These are phyloP conservation scores for Oceanites oceanicus DNA, from an alignment of 2,113 vertebrate genomes.

Conservation along the genomic window DNA sequence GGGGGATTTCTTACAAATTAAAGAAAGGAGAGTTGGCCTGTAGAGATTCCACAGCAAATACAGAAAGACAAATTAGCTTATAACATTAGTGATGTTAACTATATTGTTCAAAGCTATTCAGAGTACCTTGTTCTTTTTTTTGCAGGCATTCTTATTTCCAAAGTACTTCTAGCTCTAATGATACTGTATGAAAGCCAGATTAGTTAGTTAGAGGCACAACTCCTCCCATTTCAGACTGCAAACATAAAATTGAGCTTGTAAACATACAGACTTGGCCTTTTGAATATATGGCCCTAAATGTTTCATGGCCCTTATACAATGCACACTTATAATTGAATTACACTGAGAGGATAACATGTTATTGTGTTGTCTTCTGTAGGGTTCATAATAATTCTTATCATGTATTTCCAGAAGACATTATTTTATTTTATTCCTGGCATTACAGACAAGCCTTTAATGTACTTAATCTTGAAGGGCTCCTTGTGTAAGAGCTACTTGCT, in stretches of 20 bases:
- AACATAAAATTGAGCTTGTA: conserved; percentile 5
- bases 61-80: conserved; percentile 10
- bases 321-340: conserved; percentile 43
- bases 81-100: background rate
- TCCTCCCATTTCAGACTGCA: background rate
- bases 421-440: conserved; percentile 38
- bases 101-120: background rate
- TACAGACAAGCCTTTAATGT: conserved; percentile 25
- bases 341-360: conserved; percentile 17
- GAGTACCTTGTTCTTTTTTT: conserved; percentile 14
- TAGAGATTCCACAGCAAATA: background rate
- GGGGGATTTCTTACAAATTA: background rate
- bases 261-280: background rate
- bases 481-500: conserved; percentile 5
- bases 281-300: conserved; percentile 7
- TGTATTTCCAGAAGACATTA: conserved; percentile 10
- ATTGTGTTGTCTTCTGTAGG: conserved; percentile 41
- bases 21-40: background rate
- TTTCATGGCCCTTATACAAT: background rate
- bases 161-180: background rate
- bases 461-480: conserved; percentile 25
- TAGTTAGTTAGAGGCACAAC: background rate
- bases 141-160: background rate
- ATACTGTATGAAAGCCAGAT: background rate
- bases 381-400: conserved; percentile 36